Evolutionary conservation across 2,113 vertebrate species (phyloP).

Genomic region (Rallus limicola): DNA sequence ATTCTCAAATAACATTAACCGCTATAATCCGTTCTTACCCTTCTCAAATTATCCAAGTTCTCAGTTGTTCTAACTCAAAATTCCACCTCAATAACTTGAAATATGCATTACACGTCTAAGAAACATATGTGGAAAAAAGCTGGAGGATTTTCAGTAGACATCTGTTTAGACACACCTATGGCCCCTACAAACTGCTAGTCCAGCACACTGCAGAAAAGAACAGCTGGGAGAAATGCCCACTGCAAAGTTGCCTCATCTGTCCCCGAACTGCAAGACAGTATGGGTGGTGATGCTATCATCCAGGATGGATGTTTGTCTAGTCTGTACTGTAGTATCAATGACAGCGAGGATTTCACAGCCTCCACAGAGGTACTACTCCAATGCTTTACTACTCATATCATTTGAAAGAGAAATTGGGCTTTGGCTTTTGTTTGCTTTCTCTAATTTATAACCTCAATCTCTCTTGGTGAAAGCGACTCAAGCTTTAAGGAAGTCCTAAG

Average conservation of each 20-base stretch:
- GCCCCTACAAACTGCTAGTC: neutral
- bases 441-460: neutral
- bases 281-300: neutral
- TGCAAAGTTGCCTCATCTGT: neutral
- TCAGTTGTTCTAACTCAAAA: neutral
- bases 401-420: neutral
- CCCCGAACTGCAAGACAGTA: neutral
- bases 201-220: neutral
- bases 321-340: neutral
- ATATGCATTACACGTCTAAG: neutral
- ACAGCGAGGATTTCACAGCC: neutral
- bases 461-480: neutral
- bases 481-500: neutral
- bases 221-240: neutral
- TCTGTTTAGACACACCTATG: neutral
- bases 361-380: neutral
- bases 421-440: neutral
- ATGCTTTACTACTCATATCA: neutral
- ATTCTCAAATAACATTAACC: neutral
- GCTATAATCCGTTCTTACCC: neutral
- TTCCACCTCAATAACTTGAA: neutral
- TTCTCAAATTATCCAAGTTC: neutral
- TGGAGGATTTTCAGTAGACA: neutral
- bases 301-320: neutral
- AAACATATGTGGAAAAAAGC: neutral